A percentile compares a stretch with the other conserved stretches of the same genome.
These are phyloP conservation scores for Seira sanloemensis DNA, from an alignment of 2,888 invertebrate species.

Conservation along the genomic window DNA sequence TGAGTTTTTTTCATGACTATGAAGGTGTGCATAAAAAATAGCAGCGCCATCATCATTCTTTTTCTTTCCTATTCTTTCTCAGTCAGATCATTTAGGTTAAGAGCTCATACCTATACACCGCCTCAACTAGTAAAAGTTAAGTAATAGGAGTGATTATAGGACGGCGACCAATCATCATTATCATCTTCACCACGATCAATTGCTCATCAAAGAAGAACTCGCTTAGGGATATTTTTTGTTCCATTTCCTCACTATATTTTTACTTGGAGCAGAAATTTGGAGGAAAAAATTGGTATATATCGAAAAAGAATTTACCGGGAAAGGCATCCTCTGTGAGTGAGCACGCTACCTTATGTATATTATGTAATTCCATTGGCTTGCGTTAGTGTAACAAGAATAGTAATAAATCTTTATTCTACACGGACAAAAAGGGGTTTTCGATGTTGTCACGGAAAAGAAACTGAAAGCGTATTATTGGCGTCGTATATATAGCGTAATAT, in stretches of 20 bases:
- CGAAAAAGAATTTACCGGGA: neutral
- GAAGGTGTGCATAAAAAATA: neutral
- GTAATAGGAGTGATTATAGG: slow-evolving; percentile 24
- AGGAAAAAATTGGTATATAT: neutral
- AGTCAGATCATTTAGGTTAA: neutral
- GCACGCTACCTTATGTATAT: neutral
- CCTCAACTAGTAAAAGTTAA: neutral
- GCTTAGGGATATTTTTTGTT: slow-evolving; percentile 14
- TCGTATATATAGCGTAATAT: neutral
- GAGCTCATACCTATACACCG: neutral
- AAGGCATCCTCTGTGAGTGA: neutral
- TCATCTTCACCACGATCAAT: slow-evolving; percentile 26
- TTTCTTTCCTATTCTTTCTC: neutral
- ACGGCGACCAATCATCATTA: slow-evolving; percentile 28
- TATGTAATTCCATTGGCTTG: neutral
- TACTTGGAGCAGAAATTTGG: too few relatives aligned
- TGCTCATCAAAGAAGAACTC: too few relatives aligned
- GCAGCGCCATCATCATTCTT: neutral
- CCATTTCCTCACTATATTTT: slow-evolving; percentile 6
- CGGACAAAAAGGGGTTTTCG: neutral
- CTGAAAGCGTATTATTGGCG: neutral
- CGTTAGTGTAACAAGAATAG: slow-evolving; percentile 44
- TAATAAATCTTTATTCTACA: slow-evolving; percentile 54
- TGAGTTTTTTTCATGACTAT: neutral
- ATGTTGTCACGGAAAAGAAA: neutral